Evolutionary conservation across 2,797 vertebrate genomes (phyloP), one percentile per base, ranked within the genome.

Genomic region (Darevskia nairensis): DNA sequence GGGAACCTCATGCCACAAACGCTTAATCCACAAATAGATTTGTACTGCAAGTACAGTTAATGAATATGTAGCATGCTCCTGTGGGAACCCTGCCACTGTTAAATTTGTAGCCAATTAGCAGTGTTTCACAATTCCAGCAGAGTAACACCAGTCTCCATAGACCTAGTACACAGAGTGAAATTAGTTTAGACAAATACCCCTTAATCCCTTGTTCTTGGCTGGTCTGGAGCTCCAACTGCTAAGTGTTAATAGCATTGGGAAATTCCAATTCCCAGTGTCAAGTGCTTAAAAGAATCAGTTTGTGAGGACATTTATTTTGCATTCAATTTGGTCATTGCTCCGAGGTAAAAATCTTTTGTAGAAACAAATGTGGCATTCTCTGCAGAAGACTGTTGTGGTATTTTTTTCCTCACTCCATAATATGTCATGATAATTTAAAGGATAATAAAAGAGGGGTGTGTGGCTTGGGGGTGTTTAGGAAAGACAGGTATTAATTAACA

Each of bases 81-180:
- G 94, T 95, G 96, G 96, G 94, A 96, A 95, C 96, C 93, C 96
- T 90, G 95, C 96, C 96, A 95, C 96, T 95, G 95, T 96, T 96
- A 97, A 95, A 96, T 97, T 97, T 96, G 95, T 97, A 96, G 95
- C 96, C 96, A 97, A 97, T 97, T 97, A 97, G 96, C 96, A 91
- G 94, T 96, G 96, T 97, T 96, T 96, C 95, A 96, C 96, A 96
- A 96, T 97, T 96, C 96, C 94, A 91, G 96, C 96, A 96, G 96
- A 96, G 96, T 95, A 97, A 96, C 97, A 94, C 95, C 93, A 94
- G 96, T 95, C 96, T 97, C 96, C 96, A 96, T 96, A 97, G 96
- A 96, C 91, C 80, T 1, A 27, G 93, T 94, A 96, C 94, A 97
- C 90, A 96, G 95, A 94, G 94, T 96, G 96, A 97, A 97, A 97